These are phyloP conservation scores for Propithecus perrieri DNA, from an alignment of 2,797 vertebrate genomes.

Conservation along the genomic window DNA sequence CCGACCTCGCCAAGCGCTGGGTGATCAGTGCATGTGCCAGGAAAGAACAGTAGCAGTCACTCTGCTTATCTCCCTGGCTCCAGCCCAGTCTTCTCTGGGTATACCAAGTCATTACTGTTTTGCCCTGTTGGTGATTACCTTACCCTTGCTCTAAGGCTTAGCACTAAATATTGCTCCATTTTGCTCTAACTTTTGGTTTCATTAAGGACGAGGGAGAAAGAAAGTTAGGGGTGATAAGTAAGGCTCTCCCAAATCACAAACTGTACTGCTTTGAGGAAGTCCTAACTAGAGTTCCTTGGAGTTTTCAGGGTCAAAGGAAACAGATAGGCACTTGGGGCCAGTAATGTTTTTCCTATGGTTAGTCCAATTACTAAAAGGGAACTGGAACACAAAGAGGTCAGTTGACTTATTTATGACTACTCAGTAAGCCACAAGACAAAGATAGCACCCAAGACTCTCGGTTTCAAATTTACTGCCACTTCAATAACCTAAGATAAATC, in stretches of 20 bases:
- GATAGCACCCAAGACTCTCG: constrained; percentile 43
- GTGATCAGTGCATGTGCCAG: not conserved
- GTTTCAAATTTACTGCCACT: constrained; percentile 58
- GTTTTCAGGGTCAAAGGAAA: constrained; percentile 47
- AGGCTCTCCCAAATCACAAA: constrained; percentile 21
- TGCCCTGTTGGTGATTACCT: not conserved
- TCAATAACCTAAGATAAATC: constrained; percentile 33
- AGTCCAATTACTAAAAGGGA: constrained; percentile 60
- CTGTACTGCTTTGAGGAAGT: constrained; percentile 31
- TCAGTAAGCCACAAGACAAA: constrained; percentile 59
- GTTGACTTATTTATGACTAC: constrained; percentile 60
- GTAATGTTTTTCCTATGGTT: constrained; percentile 35
- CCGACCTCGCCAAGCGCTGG: not conserved
- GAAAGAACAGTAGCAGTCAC: not conserved
- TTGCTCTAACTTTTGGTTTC: constrained; percentile 38
- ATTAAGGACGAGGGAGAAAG: constrained; percentile 15
- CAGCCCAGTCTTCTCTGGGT: not conserved
- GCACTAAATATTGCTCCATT: not conserved
- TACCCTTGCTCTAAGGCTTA: not conserved
- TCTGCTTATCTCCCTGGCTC: constrained; percentile 16
- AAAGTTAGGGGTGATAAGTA: not conserved
- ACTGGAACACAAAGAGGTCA: constrained; percentile 41
- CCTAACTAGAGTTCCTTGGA: constrained; percentile 15
- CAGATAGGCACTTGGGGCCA: constrained; percentile 42
- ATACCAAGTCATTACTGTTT: not conserved